Base-by-base conservation (phyloP, 92 coral and sea anemone species). In the Porites lobata region DNA sequence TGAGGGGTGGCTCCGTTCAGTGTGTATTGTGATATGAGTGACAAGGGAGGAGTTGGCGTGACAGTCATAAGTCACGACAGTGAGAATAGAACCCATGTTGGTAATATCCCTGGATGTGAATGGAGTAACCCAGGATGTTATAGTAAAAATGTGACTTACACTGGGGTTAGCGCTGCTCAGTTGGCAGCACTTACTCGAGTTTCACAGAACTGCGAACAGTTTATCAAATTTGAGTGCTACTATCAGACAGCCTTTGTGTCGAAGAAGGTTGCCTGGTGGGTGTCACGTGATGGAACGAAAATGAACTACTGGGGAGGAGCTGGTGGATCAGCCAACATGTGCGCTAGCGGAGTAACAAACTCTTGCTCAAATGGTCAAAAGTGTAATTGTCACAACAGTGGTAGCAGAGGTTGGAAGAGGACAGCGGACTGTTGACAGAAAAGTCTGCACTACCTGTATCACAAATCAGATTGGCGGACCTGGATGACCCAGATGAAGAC, bases 231-330 rank as follows among this genome's bases (percentile, higher is more conserved):
- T 54, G 92, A 92, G 13, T 81, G 95, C 57, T 65, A 84, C 22
- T 3, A 38, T 38, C 0, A 38, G 6, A 0, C 4, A 68, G 47
- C 81, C 0, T 81, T 80, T 52, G 38, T 52, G 38, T 78, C 0
- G 47, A 50, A 17, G 1, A 9, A 52, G 1, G 15, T 19, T 62
- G 92, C 85, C 24, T 93, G 94, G 96, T 93, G 96, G 94, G 96
- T 93, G 58, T 93, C 96, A 86, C 96, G 96, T 90, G 85, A 93
- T 12, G 91, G 92, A 21, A 79, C 29, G 2, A 63, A 50, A 64
- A 91, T 91, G 92, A 54, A 71, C n/a, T 90, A 90, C 79, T 93
- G 96, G 94, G 96, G 96, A 18, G 96, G 96, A 14, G 96, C 90
- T 18, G 72, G 87, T 14, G 92, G 89, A 0, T 77, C 83, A 69